Base-by-base conservation (phyloP, 2,888 invertebrate species). In the Pogonocherus hispidulus region DNA sequence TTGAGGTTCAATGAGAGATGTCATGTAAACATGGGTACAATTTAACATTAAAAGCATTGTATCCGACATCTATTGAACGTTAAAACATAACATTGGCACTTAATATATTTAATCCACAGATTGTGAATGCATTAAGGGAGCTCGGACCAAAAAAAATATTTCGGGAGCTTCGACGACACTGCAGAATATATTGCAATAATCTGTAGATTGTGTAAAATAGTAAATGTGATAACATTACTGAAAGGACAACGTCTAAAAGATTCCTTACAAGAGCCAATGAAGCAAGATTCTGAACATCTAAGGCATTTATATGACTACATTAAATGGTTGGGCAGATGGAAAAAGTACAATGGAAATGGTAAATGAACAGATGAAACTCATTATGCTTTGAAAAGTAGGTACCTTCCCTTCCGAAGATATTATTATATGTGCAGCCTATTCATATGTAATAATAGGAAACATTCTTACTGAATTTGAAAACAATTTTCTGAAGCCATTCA, bases 21-120 rank as follows among this genome's bases (percentile, higher is more conserved):
- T n/a, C n/a, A n/a, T n/a, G n/a, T n/a, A 66, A 66, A 49, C 51
- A 41, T 59, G 55, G 66, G 0, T 62, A 62, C 27, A 62, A 23
- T 2, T 32, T 62, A n/a, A 18, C 46, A 16, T 16, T 67, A n/a
- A 67, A 67, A 62, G 54, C 55, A 2, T 20, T 67, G 23, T 62
- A 55, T 27, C 66, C 55, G 1, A n/a, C 54, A 9, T 52, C 51
- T 37, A 27, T 60, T n/a, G 59, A 59, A 60, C 11, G 51, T 2
- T 57, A 59, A 19, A 66, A 52, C 35, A 57, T 65, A 20, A 65
- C 32, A 41, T 11, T 65, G 11, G 65, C 49, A 14, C 9, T 51
- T 3, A 37, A 66, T 22, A 23, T 60, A 2, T 66, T 66, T 60
- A 60, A 60, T 23, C 27, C 14, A 1, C 3, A 22, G 11, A 49